Base-by-base conservation (phyloP, 2,888 invertebrate genomes). In the Subacronicta megacephala region DNA sequence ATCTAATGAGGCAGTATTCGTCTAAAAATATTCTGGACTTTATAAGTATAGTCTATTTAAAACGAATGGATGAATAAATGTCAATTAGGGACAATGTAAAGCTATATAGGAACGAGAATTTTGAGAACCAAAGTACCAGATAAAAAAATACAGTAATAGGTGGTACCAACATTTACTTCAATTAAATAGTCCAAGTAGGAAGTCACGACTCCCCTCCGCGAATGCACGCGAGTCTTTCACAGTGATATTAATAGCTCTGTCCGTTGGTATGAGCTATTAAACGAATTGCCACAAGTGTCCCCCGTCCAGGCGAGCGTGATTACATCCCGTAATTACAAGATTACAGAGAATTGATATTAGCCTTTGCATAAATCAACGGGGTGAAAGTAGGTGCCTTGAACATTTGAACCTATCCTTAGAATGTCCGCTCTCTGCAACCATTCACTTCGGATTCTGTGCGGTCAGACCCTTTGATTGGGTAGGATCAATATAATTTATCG, bases 141-240 rank as follows among this genome's bases (percentile, higher is more conserved):
- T 49, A 38, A 37, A 33, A 50, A 59, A 66, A 64, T 47, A 66
- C 44, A 38, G 49, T 55, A 12, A 55, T 67, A n/a, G n/a, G n/a
- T n/a, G n/a, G n/a, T 46, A 35, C 35, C 47, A 62, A 13, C 64
- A 41, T 68, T 70, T 60, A 54, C 40, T 55, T 54, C 75, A 73
- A 77, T 77, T 70, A 71, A 71, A 62, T 53, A 61, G 51, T 46
- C 46, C 31, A 51, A 59, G 35, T 38, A 74, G 76, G 76, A 74
- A 74, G 75, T 72, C 72, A 70, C 75, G 65, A 64, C 40, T 46
- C 55, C 57, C 56, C 54, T 59, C 29, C 33, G 64, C 36, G 36
- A 61, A 60, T 54, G 61, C 46, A 51, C 40, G 52, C 41, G 37
- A 41, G 37, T 58, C 58, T 66, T 69, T 61, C 38, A 43, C 45